Conservation (phyloP, 2,888 invertebrate species). For the Eugnorisma glareosa region DNA sequence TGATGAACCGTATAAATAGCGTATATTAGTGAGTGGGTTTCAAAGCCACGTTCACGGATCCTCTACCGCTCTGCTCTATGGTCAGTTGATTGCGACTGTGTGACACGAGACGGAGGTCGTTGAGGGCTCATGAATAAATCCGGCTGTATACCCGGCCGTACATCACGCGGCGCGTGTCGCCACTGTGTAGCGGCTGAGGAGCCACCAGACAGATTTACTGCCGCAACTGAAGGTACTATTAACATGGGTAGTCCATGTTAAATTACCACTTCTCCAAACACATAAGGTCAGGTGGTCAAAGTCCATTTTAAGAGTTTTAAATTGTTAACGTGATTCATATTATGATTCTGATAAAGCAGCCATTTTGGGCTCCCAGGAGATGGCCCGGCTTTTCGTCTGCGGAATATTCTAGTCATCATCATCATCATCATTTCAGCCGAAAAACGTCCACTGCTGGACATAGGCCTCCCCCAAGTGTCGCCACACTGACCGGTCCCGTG, state of each 20-base stretch:
- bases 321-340: too few relatives aligned
- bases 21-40: too few relatives aligned
- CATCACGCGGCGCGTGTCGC: constrained; percentile 39
- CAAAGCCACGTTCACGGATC: neutral
- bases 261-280: neutral
- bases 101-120: neutral
- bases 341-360: too few relatives aligned
- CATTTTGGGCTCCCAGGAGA: too few relatives aligned
- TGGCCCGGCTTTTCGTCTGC: neutral
- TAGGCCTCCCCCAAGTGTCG: too few relatives aligned
- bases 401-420: too few relatives aligned
- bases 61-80: neutral
- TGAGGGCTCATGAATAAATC: constrained; percentile 51
- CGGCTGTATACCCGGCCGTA: constrained; percentile 37
- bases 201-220: constrained; percentile 31
- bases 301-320: too few relatives aligned
- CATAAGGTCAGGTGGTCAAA: neutral
- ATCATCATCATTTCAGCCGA: too few relatives aligned
- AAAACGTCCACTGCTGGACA: too few relatives aligned
- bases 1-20: neutral
- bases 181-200: neutral
- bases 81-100: neutral
- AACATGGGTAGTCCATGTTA: too few relatives aligned
- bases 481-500: too few relatives aligned
- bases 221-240: constrained; percentile 14